These are phyloP conservation scores for Drosophila virilis DNA, from an alignment of 1,140 invertebrate genomes.

Conservation along the genomic window DNA sequence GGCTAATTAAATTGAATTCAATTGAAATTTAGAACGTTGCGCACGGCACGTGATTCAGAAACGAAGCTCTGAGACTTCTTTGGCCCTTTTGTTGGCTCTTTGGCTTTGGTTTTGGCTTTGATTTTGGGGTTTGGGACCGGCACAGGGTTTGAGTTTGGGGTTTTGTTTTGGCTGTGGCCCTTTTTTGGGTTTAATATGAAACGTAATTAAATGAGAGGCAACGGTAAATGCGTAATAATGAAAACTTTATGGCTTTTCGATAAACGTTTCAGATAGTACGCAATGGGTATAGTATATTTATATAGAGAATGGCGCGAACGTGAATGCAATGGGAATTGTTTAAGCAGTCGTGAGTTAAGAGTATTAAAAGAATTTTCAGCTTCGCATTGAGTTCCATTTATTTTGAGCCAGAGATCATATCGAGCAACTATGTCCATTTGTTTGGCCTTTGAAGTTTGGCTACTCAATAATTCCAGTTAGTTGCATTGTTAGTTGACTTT, in stretches of 20 bases:
- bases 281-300: conserved; percentile 19
- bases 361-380: conserved; percentile 5
- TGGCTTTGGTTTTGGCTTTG: conserved; percentile 22
- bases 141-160: neutral
- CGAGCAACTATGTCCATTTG: conserved; percentile 10
- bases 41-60: conserved; percentile 70
- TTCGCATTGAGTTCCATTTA: conserved; percentile 1
- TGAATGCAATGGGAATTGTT: conserved; percentile 37
- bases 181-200: conserved; percentile 67
- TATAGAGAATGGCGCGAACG: conserved; percentile 37
- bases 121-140: neutral
- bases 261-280: conserved; percentile 58
- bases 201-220: conserved; percentile 71
- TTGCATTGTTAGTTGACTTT: conserved; percentile 42
- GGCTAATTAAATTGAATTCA: conserved; percentile 82
- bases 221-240: conserved; percentile 79
- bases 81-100: conserved; percentile 28
- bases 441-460: conserved; percentile 32
- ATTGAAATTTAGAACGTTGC: conserved; percentile 80
- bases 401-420: conserved; percentile 14
- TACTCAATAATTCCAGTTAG: conserved; percentile 38
- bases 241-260: conserved; percentile 79
- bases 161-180: conserved; percentile 28
- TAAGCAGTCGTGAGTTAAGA: conserved; percentile 25
- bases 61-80: conserved; percentile 24